These are phyloP conservation scores for Cybosia mesomella DNA, from an alignment of 2,888 invertebrate species.

Conservation along the genomic window DNA sequence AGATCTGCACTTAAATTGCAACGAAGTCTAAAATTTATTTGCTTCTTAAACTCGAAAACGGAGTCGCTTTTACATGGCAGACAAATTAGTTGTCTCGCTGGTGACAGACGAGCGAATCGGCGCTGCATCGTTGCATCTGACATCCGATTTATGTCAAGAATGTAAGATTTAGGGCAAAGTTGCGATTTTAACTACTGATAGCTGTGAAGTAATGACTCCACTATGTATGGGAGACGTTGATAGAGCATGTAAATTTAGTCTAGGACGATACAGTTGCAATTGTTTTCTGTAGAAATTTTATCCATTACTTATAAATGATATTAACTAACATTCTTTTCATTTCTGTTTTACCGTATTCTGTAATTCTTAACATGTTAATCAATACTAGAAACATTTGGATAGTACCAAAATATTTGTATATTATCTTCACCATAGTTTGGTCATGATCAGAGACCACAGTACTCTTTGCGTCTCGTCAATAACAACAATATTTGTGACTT, in stretches of 20 bases:
- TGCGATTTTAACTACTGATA: slow-evolving; percentile 57
- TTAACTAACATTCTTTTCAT: background rate
- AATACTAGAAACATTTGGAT: too few species aligned
- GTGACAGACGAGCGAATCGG: slow-evolving; percentile 72
- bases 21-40: slow-evolving; percentile 61
- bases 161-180: slow-evolving; percentile 56
- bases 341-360: too few species aligned
- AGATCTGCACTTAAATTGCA: slow-evolving; percentile 40
- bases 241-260: slow-evolving; percentile 16
- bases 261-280: background rate
- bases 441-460: too few species aligned
- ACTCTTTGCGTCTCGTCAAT: too few species aligned
- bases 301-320: background rate
- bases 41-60: slow-evolving; percentile 62
- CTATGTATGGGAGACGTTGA: slow-evolving; percentile 24
- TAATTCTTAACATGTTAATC: too few species aligned
- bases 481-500: too few species aligned
- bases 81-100: slow-evolving; percentile 78
- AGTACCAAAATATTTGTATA: too few species aligned
- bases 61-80: slow-evolving; percentile 67
- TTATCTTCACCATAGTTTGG: too few species aligned
- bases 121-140: slow-evolving; percentile 60
- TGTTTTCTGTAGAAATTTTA: background rate
- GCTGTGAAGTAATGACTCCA: slow-evolving; percentile 25
- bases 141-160: slow-evolving; percentile 64